Percentiles rank a stretch among this genome's conserved stretches.
Conservation (phyloP, 2,888 invertebrate species). For the Carterocephalus palaemon region DNA sequence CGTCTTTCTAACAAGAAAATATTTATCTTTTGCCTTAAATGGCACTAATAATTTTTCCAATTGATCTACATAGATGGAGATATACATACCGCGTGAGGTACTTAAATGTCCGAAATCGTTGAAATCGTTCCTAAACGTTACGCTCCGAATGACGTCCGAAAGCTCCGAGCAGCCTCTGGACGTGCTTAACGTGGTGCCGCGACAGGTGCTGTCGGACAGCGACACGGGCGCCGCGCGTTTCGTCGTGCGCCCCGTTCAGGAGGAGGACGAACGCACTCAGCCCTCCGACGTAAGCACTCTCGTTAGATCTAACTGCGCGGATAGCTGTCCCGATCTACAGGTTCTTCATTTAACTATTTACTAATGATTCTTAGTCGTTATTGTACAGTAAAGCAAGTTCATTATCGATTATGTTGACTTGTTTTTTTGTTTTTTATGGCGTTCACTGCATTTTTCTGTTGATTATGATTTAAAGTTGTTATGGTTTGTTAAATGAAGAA, state of each 20-base stretch:
- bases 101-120: constrained; percentile 15
- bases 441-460: too few relatives aligned
- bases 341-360: constrained; percentile 24
- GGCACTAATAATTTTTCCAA: constrained; percentile 2
- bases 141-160: constrained; percentile 24
- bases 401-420: background rate
- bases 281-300: constrained; percentile 69
- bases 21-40: too few relatives aligned
- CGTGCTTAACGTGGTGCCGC: constrained; percentile 39
- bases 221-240: constrained; percentile 79
- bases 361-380: constrained; percentile 5
- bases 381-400: constrained; percentile 12
- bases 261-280: constrained; percentile 81
- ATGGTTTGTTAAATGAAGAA: constrained; percentile 25
- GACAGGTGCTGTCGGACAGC: constrained; percentile 75
- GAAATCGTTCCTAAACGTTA: constrained; percentile 14
- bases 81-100: constrained; percentile 12
- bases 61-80: constrained; percentile 17
- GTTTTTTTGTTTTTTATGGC: background rate
- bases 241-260: constrained; percentile 83
- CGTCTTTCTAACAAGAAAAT: too few relatives aligned
- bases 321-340: constrained; percentile 26
- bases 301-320: constrained; percentile 24
- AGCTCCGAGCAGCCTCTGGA: constrained; percentile 26
- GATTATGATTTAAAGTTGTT: too few relatives aligned